phyloP scores from a whole-genome alignment of 2,113 vertebrate genomes.

The Grallaria varia region DNA sequence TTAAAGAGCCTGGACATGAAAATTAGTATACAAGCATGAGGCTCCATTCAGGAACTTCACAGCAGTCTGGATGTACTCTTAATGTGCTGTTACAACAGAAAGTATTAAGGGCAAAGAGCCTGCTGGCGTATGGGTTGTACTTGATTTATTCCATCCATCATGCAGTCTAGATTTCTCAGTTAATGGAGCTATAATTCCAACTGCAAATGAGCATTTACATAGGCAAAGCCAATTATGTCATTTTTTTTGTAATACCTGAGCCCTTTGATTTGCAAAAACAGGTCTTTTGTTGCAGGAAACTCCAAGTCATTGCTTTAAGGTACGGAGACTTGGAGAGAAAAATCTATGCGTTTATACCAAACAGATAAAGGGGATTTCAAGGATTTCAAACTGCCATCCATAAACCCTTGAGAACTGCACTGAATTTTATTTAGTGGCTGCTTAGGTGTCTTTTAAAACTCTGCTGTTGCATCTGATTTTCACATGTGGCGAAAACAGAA shows the following conservation, averaged over 20 bases:
- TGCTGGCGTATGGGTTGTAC: neutral
- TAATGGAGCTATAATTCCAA: neutral
- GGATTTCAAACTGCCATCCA: neutral
- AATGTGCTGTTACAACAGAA: neutral
- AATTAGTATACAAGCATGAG: neutral
- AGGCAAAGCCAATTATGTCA: neutral
- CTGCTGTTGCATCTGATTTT: neutral
- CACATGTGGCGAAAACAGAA: neutral
- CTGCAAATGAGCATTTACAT: neutral
- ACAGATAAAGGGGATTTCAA: neutral
- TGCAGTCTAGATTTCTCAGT: neutral
- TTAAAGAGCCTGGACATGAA: neutral
- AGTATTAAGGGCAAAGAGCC: neutral
- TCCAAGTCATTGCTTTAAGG: neutral
- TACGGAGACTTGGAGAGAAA: neutral
- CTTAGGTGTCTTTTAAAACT: neutral
- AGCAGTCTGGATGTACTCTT: neutral
- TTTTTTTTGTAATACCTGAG: neutral
- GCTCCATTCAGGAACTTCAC: neutral
- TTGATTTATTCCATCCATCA: slow-evolving; percentile 23
- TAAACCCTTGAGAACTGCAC: slow-evolving; percentile 5
- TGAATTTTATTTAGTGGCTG: neutral
- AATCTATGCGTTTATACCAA: neutral
- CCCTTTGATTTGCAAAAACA: neutral
- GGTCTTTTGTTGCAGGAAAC: neutral